A percentile compares a stretch with the other conserved stretches of the same genome.
These are phyloP conservation scores for Mungos mungo DNA, from an alignment of 2,113 vertebrate genomes.

Conservation along the genomic window DNA sequence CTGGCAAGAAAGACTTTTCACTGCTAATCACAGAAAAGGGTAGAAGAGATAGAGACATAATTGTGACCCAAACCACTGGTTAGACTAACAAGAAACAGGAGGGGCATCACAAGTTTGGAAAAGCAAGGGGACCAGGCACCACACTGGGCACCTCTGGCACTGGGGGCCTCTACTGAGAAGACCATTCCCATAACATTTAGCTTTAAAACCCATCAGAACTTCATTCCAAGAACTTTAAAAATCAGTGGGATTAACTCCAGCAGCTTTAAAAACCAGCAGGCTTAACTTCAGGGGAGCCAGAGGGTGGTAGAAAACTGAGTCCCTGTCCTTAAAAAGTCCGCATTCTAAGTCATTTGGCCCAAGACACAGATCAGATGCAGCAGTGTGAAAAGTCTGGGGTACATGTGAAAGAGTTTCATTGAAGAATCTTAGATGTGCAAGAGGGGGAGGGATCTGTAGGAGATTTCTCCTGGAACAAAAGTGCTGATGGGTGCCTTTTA, in stretches of 20 bases:
- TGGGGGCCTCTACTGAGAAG: neutral
- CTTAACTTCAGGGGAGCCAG: neutral
- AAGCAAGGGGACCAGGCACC: neutral
- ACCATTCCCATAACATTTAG: neutral
- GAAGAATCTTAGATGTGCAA: neutral
- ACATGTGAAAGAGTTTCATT: neutral
- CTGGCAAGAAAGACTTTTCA: neutral
- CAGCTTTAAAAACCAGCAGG: neutral
- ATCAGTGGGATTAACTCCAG: neutral
- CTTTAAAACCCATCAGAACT: neutral
- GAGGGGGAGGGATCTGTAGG: neutral
- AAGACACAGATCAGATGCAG: neutral
- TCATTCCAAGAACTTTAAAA: neutral
- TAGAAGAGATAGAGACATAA: neutral
- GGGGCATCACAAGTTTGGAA: neutral
- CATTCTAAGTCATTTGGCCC: neutral
- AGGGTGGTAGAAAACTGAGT: neutral
- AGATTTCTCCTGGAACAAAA: neutral
- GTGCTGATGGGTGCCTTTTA: neutral
- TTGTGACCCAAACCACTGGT: neutral
- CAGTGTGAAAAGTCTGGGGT: neutral
- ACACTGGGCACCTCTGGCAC: neutral
- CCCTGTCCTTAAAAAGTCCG: neutral
- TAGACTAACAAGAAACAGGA: neutral
- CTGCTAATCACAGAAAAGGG: neutral